Percentiles rank a stretch among this genome's conserved stretches.
Conservation (phyloP, 2,113 vertebrate genomes). For the Heteronetta atricapilla region DNA sequence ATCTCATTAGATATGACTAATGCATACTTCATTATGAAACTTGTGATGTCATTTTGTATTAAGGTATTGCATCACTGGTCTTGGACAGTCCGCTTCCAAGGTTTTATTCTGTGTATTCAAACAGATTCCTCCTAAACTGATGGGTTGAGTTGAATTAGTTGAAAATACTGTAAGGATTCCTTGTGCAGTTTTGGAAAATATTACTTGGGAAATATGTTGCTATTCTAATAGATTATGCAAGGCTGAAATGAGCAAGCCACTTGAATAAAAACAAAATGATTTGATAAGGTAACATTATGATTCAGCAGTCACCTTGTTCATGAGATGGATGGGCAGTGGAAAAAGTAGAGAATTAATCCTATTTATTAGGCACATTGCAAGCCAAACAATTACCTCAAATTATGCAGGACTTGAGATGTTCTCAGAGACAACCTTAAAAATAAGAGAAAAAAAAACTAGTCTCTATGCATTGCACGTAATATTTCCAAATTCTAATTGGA, state of each 20-base stretch:
- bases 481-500: background rate
- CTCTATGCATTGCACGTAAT: background rate
- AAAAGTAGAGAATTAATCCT: background rate
- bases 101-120: background rate
- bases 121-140: background rate
- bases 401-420: background rate
- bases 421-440: background rate
- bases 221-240: background rate
- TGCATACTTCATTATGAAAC: background rate
- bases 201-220: background rate
- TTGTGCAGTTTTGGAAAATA: background rate
- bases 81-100: background rate
- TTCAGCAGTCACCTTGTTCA: background rate
- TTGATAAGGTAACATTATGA: background rate
- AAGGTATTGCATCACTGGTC: background rate
- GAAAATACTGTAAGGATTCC: background rate
- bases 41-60: background rate
- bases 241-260: background rate
- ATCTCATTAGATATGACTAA: background rate
- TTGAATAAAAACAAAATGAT: background rate
- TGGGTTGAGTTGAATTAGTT: background rate
- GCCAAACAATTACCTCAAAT: background rate
- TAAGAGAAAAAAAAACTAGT: background rate
- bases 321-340: background rate
- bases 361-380: background rate